A percentile compares a stretch with the other conserved stretches of the same genome.
These are phyloP conservation scores for Mellilla xanthometata DNA, from an alignment of 2,888 invertebrate species.

Conservation along the genomic window DNA sequence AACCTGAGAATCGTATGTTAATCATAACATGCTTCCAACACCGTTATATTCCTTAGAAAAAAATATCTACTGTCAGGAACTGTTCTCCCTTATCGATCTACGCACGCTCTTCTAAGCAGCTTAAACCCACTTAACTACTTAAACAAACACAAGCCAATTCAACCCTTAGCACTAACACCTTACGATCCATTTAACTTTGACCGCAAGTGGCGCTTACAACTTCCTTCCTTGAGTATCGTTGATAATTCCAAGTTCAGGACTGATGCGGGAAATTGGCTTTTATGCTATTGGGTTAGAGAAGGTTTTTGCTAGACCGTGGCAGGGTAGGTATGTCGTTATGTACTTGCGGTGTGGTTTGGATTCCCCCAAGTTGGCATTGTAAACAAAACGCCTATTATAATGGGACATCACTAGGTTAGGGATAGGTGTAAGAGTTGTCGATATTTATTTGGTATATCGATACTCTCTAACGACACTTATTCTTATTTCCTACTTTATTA, in stretches of 20 bases:
- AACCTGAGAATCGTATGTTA: neutral
- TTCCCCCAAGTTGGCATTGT: constrained; percentile 75
- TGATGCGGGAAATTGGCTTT: constrained; percentile 27
- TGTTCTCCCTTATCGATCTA: constrained; percentile 25
- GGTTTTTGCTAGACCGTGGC: constrained; percentile 34
- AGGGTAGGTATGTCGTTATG: constrained; percentile 36
- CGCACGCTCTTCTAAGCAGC: constrained; percentile 7
- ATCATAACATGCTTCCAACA: constrained; percentile 1
- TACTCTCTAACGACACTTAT: no score
- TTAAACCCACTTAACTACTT: constrained; percentile 21
- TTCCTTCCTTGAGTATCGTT: constrained; percentile 8
- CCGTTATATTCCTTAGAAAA: constrained; percentile 18
- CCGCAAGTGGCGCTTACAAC: constrained; percentile 29
- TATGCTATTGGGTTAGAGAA: constrained; percentile 33
- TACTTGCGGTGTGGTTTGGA: constrained; percentile 35
- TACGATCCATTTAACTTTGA: constrained; percentile 29
- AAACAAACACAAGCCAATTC: constrained; percentile 25
- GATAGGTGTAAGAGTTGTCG: constrained; percentile 41
- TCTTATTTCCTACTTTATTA: no score
- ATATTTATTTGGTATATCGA: constrained; percentile 34
- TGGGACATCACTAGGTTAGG: constrained; percentile 57
- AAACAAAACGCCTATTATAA: constrained; percentile 81
- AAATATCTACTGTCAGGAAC: constrained; percentile 23
- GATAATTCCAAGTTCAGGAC: neutral
- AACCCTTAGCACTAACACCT: constrained; percentile 27